Conservation (phyloP, 2,888 invertebrate species). For the Octodonta nipae region DNA sequence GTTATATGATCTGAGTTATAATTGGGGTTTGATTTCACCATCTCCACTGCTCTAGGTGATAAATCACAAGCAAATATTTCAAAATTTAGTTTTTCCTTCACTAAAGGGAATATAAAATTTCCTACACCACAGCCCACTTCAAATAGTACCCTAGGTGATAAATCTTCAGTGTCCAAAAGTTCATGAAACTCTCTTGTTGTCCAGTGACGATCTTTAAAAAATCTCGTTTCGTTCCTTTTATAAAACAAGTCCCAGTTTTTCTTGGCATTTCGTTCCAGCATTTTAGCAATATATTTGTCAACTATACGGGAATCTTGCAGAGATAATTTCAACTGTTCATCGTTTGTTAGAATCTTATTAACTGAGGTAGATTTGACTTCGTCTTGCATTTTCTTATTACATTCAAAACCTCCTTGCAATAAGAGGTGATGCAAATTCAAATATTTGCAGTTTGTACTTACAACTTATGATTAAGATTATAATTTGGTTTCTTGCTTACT, state of each 20-base stretch:
- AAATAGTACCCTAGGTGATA: constrained; percentile 37
- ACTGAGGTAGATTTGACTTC: no score
- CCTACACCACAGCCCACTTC: constrained; percentile 96
- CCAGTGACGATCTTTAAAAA: constrained; percentile 95
- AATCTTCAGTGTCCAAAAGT: constrained; percentile 29
- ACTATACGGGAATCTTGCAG: constrained; percentile 58
- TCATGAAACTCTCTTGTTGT: constrained; percentile 79
- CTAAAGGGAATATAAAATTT: constrained; percentile 84
- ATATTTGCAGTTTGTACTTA: no score
- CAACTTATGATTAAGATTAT: no score
- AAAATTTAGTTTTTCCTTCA: constrained; percentile 61
- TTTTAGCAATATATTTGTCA: constrained; percentile 57
- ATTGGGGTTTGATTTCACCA: constrained; percentile 57
- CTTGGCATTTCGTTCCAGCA: constrained; percentile 69
- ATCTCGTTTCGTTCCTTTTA: constrained; percentile 82
- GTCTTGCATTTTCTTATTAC: no score
- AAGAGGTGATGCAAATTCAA: no score
- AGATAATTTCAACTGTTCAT: constrained; percentile 48
- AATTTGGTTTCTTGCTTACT: no score
- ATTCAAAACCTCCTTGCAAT: no score
- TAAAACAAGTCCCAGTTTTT: constrained; percentile 95
- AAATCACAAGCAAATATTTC: constrained; percentile 85
- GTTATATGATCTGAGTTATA: constrained; percentile 53
- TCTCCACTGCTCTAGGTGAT: constrained; percentile 77
- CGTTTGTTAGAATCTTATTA: constrained; percentile 44